Conservation (phyloP, 2,797 vertebrate genomes). For the Alauda arvensis region DNA sequence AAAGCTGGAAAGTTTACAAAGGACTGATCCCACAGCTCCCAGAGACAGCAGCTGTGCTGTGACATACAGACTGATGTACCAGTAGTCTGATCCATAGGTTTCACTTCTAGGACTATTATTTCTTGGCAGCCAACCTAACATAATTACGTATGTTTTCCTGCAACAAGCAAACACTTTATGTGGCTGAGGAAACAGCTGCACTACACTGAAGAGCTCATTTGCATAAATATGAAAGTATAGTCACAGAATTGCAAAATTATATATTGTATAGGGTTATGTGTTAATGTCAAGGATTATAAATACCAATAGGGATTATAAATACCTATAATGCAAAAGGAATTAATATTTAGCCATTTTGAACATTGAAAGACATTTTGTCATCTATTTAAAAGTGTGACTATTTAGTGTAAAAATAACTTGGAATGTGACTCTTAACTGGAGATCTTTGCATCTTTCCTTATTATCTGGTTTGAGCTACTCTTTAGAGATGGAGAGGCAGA, state of each 20-base stretch:
- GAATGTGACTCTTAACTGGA: neutral
- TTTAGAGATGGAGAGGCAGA: neutral
- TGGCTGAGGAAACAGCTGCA: slow-evolving; percentile 54
- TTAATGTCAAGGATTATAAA: slow-evolving; percentile 17
- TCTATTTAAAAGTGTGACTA: neutral
- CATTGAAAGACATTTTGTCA: neutral
- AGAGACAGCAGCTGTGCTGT: slow-evolving; percentile 26
- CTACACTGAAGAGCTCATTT: slow-evolving; percentile 16
- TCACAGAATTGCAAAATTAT: slow-evolving; percentile 19
- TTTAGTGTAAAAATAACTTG: neutral
- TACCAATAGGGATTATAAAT: neutral
- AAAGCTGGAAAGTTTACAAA: slow-evolving; percentile 34
- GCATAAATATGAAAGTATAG: slow-evolving; percentile 22
- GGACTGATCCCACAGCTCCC: slow-evolving; percentile 2
- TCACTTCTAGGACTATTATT: slow-evolving; percentile 55
- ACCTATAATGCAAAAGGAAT: neutral
- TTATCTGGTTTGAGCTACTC: neutral
- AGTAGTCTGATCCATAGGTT: slow-evolving; percentile 51
- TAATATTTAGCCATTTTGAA: neutral
- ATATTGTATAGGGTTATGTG: neutral
- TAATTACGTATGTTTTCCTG: slow-evolving; percentile 54
- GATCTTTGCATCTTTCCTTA: neutral
- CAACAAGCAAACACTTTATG: slow-evolving; percentile 49
- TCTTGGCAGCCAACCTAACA: slow-evolving; percentile 58
- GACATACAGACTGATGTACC: neutral